These are phyloP conservation scores for Aeoliscus strigatus DNA, from an alignment of 2,797 vertebrate species.

Conservation along the genomic window DNA sequence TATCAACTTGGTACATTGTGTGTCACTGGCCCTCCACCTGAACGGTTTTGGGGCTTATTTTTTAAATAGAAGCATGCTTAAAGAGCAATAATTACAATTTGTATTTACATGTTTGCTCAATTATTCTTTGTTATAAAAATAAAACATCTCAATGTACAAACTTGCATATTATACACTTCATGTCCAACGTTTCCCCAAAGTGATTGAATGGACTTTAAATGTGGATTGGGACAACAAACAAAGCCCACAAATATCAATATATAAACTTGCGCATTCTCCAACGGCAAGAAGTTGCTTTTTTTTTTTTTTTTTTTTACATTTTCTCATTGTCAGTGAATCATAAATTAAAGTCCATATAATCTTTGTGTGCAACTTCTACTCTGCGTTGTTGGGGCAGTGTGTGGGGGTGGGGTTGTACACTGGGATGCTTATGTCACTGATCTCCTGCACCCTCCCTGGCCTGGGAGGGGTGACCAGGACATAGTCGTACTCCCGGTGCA, in stretches of 20 bases:
- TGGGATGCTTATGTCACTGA: slow-evolving; percentile 84
- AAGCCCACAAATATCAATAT: slow-evolving; percentile 57
- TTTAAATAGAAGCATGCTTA: slow-evolving; percentile 75
- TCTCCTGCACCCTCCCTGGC: slow-evolving; percentile 81
- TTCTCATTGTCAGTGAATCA: slow-evolving; percentile 43
- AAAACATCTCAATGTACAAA: slow-evolving; percentile 77
- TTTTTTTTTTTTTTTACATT: too few relatives aligned
- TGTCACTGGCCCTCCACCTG: too few relatives aligned
- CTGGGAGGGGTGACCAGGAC: slow-evolving; percentile 82
- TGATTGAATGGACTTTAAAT: slow-evolving; percentile 59
- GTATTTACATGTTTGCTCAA: slow-evolving; percentile 58
- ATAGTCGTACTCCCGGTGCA: slow-evolving; percentile 89
- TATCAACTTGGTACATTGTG: slow-evolving; percentile 58
- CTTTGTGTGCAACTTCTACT: slow-evolving; percentile 12
- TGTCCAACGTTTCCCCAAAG: slow-evolving; percentile 53
- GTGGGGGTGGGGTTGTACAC: slow-evolving; percentile 81
- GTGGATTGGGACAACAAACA: slow-evolving; percentile 49
- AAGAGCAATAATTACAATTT: slow-evolving; percentile 66
- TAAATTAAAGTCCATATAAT: slow-evolving; percentile 55
- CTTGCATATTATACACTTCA: slow-evolving; percentile 73
- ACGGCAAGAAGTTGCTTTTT: too few relatives aligned
- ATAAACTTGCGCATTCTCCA: slow-evolving; percentile 42
- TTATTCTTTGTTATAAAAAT: slow-evolving; percentile 74
- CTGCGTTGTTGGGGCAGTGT: slow-evolving; percentile 71
- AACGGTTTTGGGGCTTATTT: slow-evolving; percentile 42